phyloP scores from a whole-genome alignment of 2,888 invertebrate genomes.

The Idaea aversata region DNA sequence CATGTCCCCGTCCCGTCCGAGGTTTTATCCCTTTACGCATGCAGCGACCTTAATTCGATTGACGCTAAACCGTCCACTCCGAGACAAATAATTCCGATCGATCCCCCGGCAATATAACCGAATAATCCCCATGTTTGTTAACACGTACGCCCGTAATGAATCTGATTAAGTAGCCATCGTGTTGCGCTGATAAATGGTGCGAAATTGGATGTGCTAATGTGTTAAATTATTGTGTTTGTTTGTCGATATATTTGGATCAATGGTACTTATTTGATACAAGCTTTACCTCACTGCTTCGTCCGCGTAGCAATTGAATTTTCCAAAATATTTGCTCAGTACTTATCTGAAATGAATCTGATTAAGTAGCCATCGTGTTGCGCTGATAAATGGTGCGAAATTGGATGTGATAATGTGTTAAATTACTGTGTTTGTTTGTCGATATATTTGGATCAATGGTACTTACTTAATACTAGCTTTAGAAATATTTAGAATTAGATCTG shows the following conservation, averaged over 20 bases:
- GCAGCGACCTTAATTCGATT: neutral
- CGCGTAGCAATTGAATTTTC: no score
- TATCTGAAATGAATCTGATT: slow-evolving; percentile 67
- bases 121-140: slow-evolving; percentile 40
- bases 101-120: slow-evolving; percentile 36
- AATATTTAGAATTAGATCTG: no score
- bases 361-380: slow-evolving; percentile 58
- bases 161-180: slow-evolving; percentile 72
- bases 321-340: no score
- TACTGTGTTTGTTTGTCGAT: neutral
- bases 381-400: neutral
- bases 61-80: slow-evolving; percentile 31
- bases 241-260: neutral
- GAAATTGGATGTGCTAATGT: neutral
- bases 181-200: slow-evolving; percentile 15
- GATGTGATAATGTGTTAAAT: neutral
- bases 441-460: no score
- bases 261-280: no score
- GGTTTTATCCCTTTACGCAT: no score
- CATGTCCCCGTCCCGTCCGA: no score
- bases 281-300: no score
- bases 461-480: no score
- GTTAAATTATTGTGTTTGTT: slow-evolving; percentile 2
- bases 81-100: slow-evolving; percentile 47
- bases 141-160: slow-evolving; percentile 64